These are phyloP conservation scores for Coregonus clupeaformis DNA, from an alignment of 2,113 vertebrate species.

Conservation along the genomic window DNA sequence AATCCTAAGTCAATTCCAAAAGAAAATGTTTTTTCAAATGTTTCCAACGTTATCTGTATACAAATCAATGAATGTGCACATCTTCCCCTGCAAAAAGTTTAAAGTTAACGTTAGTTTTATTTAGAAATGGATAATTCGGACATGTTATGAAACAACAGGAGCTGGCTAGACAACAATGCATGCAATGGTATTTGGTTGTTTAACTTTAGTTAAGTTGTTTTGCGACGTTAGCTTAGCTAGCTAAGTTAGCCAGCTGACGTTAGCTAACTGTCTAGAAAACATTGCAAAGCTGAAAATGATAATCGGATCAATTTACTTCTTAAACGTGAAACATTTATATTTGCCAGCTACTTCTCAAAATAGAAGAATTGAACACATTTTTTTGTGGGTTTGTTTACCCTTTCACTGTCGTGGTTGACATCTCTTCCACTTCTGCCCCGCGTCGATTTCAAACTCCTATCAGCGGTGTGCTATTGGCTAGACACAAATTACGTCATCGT, in stretches of 20 bases:
- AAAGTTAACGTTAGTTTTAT: not conserved
- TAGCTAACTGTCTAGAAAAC: too few relatives aligned
- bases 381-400: slow-evolving; percentile 46
- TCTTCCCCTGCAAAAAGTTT: not conserved
- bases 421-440: slow-evolving; percentile 57
- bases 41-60: not conserved
- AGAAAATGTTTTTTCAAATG: not conserved
- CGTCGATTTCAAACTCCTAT: slow-evolving; percentile 71
- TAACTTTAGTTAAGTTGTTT: not conserved
- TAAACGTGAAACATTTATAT: too few relatives aligned
- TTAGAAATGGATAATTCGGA: too few relatives aligned
- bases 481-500: slow-evolving; percentile 40
- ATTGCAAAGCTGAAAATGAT: too few relatives aligned
- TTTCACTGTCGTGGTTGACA: slow-evolving; percentile 5
- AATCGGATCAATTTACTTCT: too few relatives aligned
- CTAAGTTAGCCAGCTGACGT: too few relatives aligned
- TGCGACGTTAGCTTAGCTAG: too few relatives aligned
- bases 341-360: not conserved
- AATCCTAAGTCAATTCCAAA: not conserved
- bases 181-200: not conserved
- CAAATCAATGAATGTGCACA: slow-evolving; percentile 1
- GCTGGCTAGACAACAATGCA: not conserved
- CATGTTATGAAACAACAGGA: too few relatives aligned
- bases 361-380: not conserved
- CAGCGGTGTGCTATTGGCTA: slow-evolving; percentile 60